Percentiles rank a stretch among this genome's conserved stretches.
Evolutionary conservation across 2,113 vertebrate species (phyloP).

Genomic region (Callipepla californica): DNA sequence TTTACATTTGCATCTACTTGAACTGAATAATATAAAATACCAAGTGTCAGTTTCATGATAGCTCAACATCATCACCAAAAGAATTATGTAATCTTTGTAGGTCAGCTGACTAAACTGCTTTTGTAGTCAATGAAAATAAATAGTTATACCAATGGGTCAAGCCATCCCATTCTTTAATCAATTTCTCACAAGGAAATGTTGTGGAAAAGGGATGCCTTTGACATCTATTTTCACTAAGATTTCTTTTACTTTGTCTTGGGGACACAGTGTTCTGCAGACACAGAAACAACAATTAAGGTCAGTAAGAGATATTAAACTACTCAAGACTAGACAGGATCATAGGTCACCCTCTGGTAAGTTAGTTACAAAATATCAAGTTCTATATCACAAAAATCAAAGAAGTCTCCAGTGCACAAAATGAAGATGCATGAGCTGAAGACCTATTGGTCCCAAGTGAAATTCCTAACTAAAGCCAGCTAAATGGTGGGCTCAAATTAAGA

Average conservation of each 20-base stretch:
- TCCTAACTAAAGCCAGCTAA: not conserved
- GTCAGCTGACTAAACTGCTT: not conserved
- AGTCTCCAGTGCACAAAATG: not conserved
- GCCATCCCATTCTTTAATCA: not conserved
- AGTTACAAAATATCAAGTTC: not conserved
- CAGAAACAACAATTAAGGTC: not conserved
- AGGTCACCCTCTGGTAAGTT: not conserved
- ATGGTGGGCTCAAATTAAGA: not conserved
- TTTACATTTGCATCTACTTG: not conserved
- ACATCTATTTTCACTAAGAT: not conserved
- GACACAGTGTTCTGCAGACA: not conserved
- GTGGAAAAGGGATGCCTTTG: not conserved
- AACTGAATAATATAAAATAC: not conserved
- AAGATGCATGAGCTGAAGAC: not conserved
- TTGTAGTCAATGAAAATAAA: not conserved
- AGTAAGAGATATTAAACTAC: constrained; percentile 31
- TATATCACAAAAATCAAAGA: not conserved
- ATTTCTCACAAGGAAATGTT: not conserved
- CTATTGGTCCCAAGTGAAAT: not conserved
- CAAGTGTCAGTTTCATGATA: not conserved
- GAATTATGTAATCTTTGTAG: not conserved
- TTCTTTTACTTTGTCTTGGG: constrained; percentile 11
- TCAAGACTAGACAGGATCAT: not conserved
- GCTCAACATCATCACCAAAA: not conserved
- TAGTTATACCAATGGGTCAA: not conserved